Base-by-base conservation (phyloP, 37 sponge, comb jelly and placozoan species). In the Aplysina aerophoba region DNA sequence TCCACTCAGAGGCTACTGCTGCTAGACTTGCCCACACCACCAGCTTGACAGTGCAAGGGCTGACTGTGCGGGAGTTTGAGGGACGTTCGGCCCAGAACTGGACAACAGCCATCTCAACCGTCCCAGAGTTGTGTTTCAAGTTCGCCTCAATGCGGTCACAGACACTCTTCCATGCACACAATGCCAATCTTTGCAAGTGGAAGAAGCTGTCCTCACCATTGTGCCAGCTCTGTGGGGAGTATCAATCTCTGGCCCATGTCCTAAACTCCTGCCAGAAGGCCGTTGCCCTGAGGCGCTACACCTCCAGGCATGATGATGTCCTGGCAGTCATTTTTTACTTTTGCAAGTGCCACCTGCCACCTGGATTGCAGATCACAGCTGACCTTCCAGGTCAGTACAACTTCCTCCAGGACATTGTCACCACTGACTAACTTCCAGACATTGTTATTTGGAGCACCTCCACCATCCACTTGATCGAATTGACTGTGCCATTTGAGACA, bases 81-180 rank as follows among this genome's bases (percentile, higher is more conserved):
- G 16, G 41, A 54, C 44, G 11, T 57, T 27, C 80, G 4, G 24
- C 80, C 56, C 28, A 12, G 33, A 36, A 21, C 19, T 74, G 75
- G 75, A n/a, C 75, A 40, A 74, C 14, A 36, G 17, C 75, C 21
- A 36, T 39, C 41, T 40, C 34, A 36, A 40, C 34, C 19, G 21
- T 74, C 0, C 75, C 40, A 34, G 24, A 37, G 14, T 27, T 11
- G 1, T 57, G 25, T 15, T 3, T 80, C 27, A 80, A 80, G 80
- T 80, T 80, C 34, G 19, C 80, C 80, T 80, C 0, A 80, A 80
- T 8, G 58, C 58, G 0, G 58, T 33, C 2, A n/a, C 20, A 1
- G 80, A 80, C 80, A 80, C 80, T 57, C 31, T 80, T 12, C 80
- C 80, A n/a, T n/a, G n/a, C n/a, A 14, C 80, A 80, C 58, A 80